Base-by-base conservation (phyloP, 2,888 invertebrate species). In the Drosophila peninsularis region DNA sequence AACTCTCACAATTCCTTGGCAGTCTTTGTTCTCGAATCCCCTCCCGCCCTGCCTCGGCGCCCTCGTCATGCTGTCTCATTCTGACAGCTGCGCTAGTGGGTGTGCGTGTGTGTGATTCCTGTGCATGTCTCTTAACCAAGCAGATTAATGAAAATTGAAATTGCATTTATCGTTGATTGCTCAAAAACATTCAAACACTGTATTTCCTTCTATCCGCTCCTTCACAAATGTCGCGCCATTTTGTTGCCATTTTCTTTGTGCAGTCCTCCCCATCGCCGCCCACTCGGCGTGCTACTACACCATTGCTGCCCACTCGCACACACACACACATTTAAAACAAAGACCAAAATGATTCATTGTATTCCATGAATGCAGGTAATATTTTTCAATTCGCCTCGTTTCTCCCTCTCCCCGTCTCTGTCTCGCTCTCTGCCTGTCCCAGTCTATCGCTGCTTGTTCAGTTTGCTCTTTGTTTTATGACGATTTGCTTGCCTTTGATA, bases 301-400 rank as follows among this genome's bases (percentile, higher is more conserved):
- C 41, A 36, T 13, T 27, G 34, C 44, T 6, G 53, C 45, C 24
- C 74, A 64, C 37, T 30, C 42, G 19, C 39, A 32, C 21, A 21
- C n/a, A 32, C 17, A 7, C 27, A 36, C 13, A 57, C 42, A 57
- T 50, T 66, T 56, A 11, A 71, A 65, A 75, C 71, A 75, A 71
- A 62, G 60, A 44, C 7, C 61, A 39, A 68, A 71, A 78, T 75
- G 75, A 78, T 81, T 84, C 82, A 78, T 82, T 84, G 75, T 82
- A 37, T 53, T 56, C 61, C 55, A 36, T 69, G 66, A 78, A 78
- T 84, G 70, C 82, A 81, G 81, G 82, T 82, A 69, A 82, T 84
- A 71, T 65, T 58, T 64, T 60, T 63, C 47, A 47, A 30, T 47
- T 47, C 47, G 30, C 47, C 30, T 7, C 5, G 24, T 27, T 4